Evolutionary conservation across 1,140 invertebrate genomes (phyloP).

Genomic region (Apolygus lucorum): DNA sequence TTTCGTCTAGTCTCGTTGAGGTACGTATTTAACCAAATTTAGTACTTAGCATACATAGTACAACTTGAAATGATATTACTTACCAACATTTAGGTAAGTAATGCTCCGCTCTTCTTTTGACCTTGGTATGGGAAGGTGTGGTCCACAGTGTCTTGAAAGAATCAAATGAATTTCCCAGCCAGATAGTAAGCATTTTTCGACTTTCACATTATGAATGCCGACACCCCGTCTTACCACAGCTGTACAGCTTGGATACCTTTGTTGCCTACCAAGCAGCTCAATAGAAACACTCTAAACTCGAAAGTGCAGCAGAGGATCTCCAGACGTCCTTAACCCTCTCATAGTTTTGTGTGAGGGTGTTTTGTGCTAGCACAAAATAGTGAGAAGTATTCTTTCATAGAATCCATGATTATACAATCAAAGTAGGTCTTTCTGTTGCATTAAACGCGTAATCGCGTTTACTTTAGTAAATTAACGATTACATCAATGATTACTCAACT

Average conservation of each 20-base stretch:
- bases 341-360: neutral
- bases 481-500: neutral
- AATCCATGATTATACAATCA: neutral
- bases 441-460: too few relatives aligned
- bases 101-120: neutral
- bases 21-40: conserved; percentile 37
- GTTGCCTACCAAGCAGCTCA: too few relatives aligned
- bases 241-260: too few relatives aligned
- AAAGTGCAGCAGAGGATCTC: too few relatives aligned
- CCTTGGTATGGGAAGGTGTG: neutral
- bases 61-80: neutral
- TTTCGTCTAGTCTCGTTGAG: conserved; percentile 54
- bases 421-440: neutral
- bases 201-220: too few relatives aligned
- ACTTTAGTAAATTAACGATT: neutral
- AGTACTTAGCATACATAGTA: neutral
- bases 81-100: neutral
- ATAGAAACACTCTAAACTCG: too few relatives aligned
- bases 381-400: neutral
- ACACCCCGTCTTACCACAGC: too few relatives aligned
- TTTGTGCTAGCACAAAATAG: neutral
- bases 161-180: too few relatives aligned
- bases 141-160: too few relatives aligned
- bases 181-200: too few relatives aligned
- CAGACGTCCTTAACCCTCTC: neutral